Conservation (phyloP, 2,113 vertebrate species). For the Herpetotheres cachinnans region DNA sequence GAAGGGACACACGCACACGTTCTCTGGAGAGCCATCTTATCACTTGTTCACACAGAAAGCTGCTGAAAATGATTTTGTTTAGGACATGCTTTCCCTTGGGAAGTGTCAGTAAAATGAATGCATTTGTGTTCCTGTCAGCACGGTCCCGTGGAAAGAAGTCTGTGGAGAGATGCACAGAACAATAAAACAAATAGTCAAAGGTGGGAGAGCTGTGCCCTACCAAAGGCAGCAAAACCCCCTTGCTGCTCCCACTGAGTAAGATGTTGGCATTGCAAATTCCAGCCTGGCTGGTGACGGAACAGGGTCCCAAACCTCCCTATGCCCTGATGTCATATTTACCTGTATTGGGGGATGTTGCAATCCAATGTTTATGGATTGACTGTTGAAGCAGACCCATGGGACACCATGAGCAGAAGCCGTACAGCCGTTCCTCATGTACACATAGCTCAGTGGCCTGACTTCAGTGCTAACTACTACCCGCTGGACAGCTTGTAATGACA, state of each 20-base stretch:
- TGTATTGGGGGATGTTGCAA: background rate
- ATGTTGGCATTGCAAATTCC: background rate
- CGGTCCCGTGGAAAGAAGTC: background rate
- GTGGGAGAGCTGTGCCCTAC: background rate
- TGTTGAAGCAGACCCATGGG: background rate
- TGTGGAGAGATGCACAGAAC: background rate
- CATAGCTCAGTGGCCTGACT: background rate
- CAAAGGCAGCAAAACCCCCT: background rate
- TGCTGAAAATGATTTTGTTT: background rate
- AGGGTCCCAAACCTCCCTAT: background rate
- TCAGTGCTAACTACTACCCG: background rate
- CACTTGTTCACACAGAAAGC: background rate
- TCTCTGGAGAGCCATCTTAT: background rate
- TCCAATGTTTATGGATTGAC: accelerated
- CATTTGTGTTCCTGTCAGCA: constrained; percentile 1
- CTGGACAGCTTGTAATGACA: accelerated
- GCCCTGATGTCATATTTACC: background rate
- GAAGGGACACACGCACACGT: accelerated
- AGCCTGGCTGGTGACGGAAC: background rate
- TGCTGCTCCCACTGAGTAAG: background rate
- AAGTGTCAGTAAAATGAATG: background rate
- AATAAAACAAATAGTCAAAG: background rate
- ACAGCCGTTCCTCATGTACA: accelerated
- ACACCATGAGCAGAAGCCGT: accelerated
- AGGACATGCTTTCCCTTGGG: constrained; percentile 8